Evolutionary conservation across 2,113 vertebrate genomes (phyloP).

Genomic region (Motacilla alba): DNA sequence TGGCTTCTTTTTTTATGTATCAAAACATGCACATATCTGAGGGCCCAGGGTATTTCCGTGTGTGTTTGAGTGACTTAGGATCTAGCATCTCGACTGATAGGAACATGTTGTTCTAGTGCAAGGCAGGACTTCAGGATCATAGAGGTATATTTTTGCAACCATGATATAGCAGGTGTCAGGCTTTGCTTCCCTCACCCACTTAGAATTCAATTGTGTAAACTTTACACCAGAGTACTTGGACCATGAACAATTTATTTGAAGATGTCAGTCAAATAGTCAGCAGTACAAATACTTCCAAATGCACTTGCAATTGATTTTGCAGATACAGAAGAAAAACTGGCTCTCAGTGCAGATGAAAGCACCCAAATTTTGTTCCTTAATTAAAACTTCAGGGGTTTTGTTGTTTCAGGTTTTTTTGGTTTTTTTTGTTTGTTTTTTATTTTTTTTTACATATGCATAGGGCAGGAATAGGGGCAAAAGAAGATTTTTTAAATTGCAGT

Average conservation of each 20-base stretch:
- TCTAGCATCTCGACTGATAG: not conserved
- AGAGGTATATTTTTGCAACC: not conserved
- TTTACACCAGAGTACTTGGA: slow-evolving; percentile 24
- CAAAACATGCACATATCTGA: not conserved
- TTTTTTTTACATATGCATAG: not conserved
- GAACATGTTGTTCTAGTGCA: not conserved
- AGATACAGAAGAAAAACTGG: not conserved
- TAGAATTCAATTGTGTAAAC: slow-evolving; percentile 18
- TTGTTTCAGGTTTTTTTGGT: not conserved
- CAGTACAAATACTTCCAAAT: slow-evolving; percentile 19
- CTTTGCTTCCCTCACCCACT: not conserved
- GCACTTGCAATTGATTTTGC: not conserved
- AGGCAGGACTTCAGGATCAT: not conserved
- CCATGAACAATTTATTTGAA: slow-evolving; percentile 49
- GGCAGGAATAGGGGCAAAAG: not conserved
- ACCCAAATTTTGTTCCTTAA: not conserved
- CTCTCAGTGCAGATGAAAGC: not conserved
- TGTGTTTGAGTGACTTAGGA: not conserved
- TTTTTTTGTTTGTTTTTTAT: not conserved
- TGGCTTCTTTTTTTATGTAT: not conserved
- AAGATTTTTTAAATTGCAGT: not conserved
- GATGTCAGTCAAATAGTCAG: slow-evolving; percentile 20
- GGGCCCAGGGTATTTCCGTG: not conserved
- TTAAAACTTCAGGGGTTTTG: not conserved
- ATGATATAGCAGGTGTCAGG: not conserved